phyloP scores from a whole-genome alignment of 53 echinoderm and acorn worm species.

The Holothuria scabra region DNA sequence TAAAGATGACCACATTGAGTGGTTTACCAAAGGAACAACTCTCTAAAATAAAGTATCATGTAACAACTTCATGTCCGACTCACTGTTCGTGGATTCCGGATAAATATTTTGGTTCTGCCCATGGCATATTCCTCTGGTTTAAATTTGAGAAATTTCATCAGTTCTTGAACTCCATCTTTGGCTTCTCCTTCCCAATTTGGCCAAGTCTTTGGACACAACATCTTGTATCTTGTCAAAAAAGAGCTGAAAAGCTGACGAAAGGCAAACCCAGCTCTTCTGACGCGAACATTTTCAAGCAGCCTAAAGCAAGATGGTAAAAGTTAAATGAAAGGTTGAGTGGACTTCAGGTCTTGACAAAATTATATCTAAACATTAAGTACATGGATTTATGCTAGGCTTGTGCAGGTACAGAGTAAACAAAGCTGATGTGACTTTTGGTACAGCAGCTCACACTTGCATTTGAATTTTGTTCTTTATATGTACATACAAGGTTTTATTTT shows the following conservation, averaged over 20 bases:
- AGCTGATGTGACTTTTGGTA: no score
- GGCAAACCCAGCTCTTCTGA: conserved; percentile 92
- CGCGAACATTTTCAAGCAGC: conserved; percentile 93
- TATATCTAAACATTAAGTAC: neutral
- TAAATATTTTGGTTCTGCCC: conserved; percentile 89
- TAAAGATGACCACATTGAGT: no score
- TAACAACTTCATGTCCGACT: conserved; percentile 9
- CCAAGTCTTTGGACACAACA: conserved; percentile 95
- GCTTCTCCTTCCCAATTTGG: conserved; percentile 82
- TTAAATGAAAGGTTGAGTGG: no score
- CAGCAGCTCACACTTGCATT: no score
- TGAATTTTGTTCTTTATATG: no score
- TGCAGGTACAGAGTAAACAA: no score
- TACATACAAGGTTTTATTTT: no score
- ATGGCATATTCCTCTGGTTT: conserved; percentile 76
- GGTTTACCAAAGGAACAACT: no score
- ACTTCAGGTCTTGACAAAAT: no score
- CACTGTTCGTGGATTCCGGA: conserved; percentile 90
- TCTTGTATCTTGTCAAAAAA: conserved; percentile 92
- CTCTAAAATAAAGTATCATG: no score
- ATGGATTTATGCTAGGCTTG: no score
- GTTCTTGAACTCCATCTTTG: conserved; percentile 70
- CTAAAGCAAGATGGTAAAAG: conserved; percentile 22
- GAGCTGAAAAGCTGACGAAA: conserved; percentile 86
- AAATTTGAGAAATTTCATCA: conserved; percentile 63